A percentile compares a stretch with the other conserved stretches of the same genome.
phyloP scores from a whole-genome alignment of 2,113 vertebrate genomes.

The Myotis brandtii region DNA sequence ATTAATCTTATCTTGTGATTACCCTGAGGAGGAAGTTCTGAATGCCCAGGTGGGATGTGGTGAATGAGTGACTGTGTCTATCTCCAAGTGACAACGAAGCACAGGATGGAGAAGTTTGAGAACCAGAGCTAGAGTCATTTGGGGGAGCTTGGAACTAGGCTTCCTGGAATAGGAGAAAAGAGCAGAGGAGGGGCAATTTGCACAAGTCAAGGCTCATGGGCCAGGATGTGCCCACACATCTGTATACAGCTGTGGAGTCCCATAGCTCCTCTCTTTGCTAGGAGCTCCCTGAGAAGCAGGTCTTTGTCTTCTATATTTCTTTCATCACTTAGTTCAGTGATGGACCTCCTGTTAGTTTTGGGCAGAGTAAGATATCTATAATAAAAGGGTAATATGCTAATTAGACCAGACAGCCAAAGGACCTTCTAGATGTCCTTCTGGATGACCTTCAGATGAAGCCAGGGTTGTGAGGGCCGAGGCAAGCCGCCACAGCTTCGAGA shows the following conservation, averaged over 20 bases:
- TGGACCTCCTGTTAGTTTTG: not conserved
- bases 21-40: constrained; percentile 79
- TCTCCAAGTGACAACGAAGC: not conserved
- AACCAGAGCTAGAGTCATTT: not conserved
- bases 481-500: no score
- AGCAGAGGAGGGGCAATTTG: not conserved
- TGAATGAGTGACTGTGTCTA: constrained; percentile 24
- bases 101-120: not conserved
- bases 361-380: not conserved
- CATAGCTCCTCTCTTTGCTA: not conserved
- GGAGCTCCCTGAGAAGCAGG: not conserved
- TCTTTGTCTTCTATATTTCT: not conserved
- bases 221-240: not conserved
- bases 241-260: not conserved
- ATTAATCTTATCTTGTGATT: constrained; percentile 84
- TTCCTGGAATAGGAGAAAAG: not conserved
- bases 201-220: not conserved
- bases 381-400: no score
- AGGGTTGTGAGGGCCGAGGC: no score
- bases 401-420: no score
- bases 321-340: not conserved
- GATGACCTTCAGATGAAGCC: no score
- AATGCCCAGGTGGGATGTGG: constrained; percentile 72
- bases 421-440: no score
- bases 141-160: not conserved